Evolutionary conservation across 2,113 vertebrate genomes (phyloP).

Genomic region (Microcebus griseorufus): DNA sequence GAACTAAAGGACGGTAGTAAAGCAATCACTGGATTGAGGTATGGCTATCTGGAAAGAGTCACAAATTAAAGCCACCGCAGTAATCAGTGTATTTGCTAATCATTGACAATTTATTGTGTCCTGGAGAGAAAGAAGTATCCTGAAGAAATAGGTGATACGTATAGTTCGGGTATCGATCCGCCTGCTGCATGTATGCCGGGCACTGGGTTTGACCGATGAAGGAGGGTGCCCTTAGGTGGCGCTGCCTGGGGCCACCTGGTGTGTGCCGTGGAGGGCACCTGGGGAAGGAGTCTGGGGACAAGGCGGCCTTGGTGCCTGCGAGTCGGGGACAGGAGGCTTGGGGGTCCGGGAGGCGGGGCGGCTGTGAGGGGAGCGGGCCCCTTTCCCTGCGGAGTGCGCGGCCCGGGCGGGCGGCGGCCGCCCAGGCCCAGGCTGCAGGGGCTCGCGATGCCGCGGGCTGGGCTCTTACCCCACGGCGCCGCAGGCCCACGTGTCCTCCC

Average conservation of each 20-base stretch:
- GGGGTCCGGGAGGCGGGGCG: background rate
- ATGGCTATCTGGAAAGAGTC: background rate
- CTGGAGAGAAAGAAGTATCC: background rate
- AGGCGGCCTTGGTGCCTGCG: background rate
- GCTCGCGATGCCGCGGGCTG: no score
- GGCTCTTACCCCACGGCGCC: slow-evolving; percentile 10
- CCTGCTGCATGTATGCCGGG: rapidly evolving
- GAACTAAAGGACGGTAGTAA: background rate
- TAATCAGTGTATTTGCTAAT: background rate
- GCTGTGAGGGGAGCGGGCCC: no score
- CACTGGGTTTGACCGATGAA: background rate
- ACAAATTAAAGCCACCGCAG: background rate
- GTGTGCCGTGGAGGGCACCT: background rate
- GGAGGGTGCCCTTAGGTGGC: background rate
- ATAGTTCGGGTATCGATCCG: background rate
- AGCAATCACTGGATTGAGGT: background rate
- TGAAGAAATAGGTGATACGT: background rate
- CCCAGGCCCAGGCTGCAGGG: background rate
- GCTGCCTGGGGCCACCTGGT: background rate
- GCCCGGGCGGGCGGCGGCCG: background rate
- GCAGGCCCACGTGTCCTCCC: background rate
- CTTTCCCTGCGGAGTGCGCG: no score
- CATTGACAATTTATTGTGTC: background rate
- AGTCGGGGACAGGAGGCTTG: rapidly evolving
- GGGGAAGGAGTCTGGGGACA: background rate